A percentile compares a stretch with the other conserved stretches of the same genome.
Evolutionary conservation across 1,140 invertebrate species (phyloP).

Genomic region (Semibalanus balanoides): DNA sequence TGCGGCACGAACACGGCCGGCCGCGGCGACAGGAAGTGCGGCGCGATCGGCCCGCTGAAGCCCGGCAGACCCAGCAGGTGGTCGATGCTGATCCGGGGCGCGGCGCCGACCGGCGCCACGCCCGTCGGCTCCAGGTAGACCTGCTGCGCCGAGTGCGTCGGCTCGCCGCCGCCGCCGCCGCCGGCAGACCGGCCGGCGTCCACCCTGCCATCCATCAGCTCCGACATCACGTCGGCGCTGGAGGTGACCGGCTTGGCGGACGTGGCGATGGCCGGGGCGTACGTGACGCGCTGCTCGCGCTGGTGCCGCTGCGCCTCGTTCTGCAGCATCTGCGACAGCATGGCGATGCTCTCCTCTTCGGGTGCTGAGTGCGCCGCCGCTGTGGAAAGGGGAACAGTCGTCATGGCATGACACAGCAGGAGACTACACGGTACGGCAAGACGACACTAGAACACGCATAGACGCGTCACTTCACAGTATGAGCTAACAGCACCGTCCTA

Average conservation of each 20-base stretch:
- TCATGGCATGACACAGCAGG: neutral
- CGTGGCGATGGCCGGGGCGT: neutral
- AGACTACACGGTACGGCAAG: no score
- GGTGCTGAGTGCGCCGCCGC: neutral
- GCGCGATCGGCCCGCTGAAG: neutral
- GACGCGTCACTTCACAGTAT: no score
- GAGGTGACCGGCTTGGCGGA: neutral
- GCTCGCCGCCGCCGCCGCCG: no score
- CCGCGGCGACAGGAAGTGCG: neutral
- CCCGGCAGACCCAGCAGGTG: neutral
- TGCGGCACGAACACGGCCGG: neutral
- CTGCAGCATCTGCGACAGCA: slow-evolving; percentile 4
- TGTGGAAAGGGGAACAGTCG: neutral
- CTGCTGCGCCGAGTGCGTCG: no score
- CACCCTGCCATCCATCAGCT: neutral
- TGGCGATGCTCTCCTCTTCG: slow-evolving; percentile 6
- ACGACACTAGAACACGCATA: no score
- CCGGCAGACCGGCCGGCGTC: no score
- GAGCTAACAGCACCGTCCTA: no score
- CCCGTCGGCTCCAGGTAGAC: slow-evolving; percentile 1
- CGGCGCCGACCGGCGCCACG: neutral
- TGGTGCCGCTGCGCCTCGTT: slow-evolving; percentile 5
- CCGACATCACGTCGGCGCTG: neutral
- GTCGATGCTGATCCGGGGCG: neutral
- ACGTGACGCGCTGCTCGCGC: neutral